These are phyloP conservation scores for Heliornis fulica DNA, from an alignment of 2,113 vertebrate genomes.

Conservation along the genomic window DNA sequence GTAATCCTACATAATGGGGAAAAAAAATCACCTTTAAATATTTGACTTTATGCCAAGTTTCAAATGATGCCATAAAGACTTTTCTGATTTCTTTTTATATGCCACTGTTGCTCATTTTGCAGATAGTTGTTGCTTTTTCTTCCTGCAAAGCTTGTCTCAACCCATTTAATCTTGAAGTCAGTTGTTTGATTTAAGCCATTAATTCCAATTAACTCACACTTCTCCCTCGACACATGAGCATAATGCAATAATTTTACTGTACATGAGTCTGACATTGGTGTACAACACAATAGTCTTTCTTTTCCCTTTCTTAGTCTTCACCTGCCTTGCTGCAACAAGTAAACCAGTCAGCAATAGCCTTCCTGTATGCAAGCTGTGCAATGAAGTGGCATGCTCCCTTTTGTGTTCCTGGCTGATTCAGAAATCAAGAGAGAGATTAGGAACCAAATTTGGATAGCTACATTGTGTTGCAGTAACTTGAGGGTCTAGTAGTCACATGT, in stretches of 20 bases:
- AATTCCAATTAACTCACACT: not conserved
- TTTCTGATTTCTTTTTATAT: not conserved
- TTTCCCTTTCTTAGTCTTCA: not conserved
- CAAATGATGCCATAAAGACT: not conserved
- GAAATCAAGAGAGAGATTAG: not conserved
- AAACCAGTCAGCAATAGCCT: not conserved
- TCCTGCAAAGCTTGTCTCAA: not conserved
- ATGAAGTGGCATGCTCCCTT: not conserved
- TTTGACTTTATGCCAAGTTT: not conserved
- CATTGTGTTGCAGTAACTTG: not conserved
- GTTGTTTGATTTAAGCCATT: not conserved
- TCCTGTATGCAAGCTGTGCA: not conserved
- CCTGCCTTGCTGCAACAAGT: not conserved
- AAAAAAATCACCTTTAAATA: not conserved
- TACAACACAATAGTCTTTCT: not conserved
- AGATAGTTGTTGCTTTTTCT: not conserved
- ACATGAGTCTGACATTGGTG: not conserved
- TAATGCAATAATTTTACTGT: not conserved
- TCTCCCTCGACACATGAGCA: not conserved
- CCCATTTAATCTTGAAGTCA: not conserved
- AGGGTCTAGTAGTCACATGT: not conserved
- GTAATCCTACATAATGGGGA: not conserved
- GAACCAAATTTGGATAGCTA: not conserved
- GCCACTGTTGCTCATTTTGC: not conserved
- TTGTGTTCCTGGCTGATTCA: not conserved